These are phyloP conservation scores for Melozone crissalis DNA, from an alignment of 2,113 vertebrate species.

Conservation along the genomic window DNA sequence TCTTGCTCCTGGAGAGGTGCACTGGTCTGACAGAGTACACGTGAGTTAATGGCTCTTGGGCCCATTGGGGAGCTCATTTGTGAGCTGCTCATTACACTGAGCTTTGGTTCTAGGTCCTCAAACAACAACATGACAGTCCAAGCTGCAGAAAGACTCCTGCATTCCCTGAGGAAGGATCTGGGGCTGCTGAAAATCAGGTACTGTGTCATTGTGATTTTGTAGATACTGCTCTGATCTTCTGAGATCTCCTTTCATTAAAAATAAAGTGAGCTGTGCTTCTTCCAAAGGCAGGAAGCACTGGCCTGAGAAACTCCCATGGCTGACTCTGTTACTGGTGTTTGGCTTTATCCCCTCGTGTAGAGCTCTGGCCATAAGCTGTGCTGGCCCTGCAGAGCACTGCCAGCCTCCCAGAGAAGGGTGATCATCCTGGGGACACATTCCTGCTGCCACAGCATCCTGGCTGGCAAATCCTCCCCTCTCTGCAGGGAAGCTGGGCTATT, in stretches of 20 bases:
- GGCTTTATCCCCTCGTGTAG: not conserved
- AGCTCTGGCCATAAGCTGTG: not conserved
- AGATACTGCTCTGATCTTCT: not conserved
- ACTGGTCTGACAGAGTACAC: conserved; percentile 65
- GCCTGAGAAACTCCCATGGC: not conserved
- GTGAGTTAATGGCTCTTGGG: conserved; percentile 74
- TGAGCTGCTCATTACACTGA: not conserved
- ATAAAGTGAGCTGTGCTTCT: not conserved
- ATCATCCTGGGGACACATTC: not conserved
- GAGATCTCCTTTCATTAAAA: not conserved
- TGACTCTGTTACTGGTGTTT: not conserved
- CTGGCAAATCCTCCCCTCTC: not conserved
- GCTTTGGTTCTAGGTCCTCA: conserved; percentile 62
- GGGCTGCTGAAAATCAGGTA: conserved; percentile 70
- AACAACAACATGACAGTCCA: conserved; percentile 42
- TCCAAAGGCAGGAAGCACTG: not conserved
- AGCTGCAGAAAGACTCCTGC: conserved; percentile 29
- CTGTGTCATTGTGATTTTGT: not conserved
- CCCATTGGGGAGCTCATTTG: fast-evolving
- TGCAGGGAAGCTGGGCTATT: not conserved
- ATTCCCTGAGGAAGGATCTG: not conserved
- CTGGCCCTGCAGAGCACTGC: not conserved
- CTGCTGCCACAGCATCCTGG: not conserved
- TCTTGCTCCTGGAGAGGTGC: conserved; percentile 66
- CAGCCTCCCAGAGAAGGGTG: not conserved